phyloP scores from a whole-genome alignment of 2,797 vertebrate genomes.

The Clarias platycephalus region DNA sequence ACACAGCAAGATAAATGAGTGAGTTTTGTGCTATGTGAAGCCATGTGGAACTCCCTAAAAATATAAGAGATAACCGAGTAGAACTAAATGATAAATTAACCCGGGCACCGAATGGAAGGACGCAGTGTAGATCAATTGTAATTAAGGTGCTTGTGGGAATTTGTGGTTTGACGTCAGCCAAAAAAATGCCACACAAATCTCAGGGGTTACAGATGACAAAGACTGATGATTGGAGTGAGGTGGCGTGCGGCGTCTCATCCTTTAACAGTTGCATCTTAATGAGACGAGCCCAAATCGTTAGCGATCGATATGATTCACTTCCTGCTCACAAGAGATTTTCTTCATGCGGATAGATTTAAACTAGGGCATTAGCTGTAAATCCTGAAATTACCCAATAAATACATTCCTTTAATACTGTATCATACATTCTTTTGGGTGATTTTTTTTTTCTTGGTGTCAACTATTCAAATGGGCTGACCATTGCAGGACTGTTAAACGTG shows the following conservation, averaged over 20 bases:
- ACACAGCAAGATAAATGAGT: neutral
- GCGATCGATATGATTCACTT: constrained; percentile 24
- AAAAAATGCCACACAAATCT: neutral
- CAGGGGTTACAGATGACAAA: neutral
- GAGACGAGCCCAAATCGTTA: constrained; percentile 3
- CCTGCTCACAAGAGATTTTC: constrained; percentile 1
- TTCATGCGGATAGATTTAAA: neutral
- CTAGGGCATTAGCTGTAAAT: constrained; percentile 12
- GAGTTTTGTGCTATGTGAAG: neutral
- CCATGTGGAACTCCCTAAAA: constrained; percentile 1
- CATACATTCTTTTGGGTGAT: neutral
- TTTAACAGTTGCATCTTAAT: constrained; percentile 32
- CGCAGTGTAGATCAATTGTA: constrained; percentile 20
- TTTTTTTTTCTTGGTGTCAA: neutral
- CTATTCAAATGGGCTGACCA: neutral
- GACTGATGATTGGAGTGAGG: constrained; percentile 13
- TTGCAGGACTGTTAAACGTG: neutral
- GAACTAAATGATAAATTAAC: constrained; percentile 36
- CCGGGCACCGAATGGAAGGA: constrained; percentile 4
- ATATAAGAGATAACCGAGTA: constrained; percentile 22
- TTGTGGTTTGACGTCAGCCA: neutral
- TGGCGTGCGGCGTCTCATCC: neutral
- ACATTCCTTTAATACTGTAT: neutral
- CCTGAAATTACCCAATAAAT: neutral
- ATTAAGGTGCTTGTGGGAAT: constrained; percentile 18